Evolutionary conservation across 2,113 vertebrate genomes (phyloP).

Genomic region (Microcebus tavaratra): DNA sequence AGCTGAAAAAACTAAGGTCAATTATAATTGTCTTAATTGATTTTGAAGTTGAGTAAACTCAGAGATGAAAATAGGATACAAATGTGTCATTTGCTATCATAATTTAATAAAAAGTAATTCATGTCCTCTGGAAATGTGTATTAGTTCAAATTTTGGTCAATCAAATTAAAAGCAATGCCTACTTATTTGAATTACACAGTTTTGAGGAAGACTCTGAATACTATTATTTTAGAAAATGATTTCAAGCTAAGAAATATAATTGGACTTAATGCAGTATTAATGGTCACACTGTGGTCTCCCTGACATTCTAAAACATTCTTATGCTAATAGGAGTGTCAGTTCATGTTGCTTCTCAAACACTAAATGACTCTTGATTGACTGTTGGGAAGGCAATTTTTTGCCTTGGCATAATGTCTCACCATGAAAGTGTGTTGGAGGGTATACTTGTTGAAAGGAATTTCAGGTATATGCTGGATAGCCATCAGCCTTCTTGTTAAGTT

Average conservation of each 20-base stretch:
- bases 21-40: slow-evolving; percentile 77
- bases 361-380: slow-evolving; percentile 44
- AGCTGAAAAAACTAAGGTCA: slow-evolving; percentile 61
- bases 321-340: slow-evolving; percentile 28
- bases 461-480: background rate
- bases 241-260: slow-evolving; percentile 62
- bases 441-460: slow-evolving; percentile 36
- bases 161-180: slow-evolving; percentile 25
- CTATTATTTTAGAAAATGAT: slow-evolving; percentile 60
- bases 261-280: slow-evolving; percentile 60
- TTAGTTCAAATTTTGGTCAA: slow-evolving; percentile 52
- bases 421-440: background rate
- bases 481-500: background rate
- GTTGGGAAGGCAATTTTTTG: background rate
- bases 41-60: slow-evolving; percentile 67
- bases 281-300: slow-evolving; percentile 40
- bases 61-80: slow-evolving; percentile 66
- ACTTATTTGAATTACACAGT: slow-evolving; percentile 35
- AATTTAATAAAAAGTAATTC: slow-evolving; percentile 54
- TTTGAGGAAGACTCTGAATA: slow-evolving; percentile 55
- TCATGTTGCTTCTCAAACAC: slow-evolving; percentile 47
- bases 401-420: background rate
- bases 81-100: slow-evolving; percentile 8
- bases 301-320: slow-evolving; percentile 56
- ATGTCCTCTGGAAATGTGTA: slow-evolving; percentile 37